phyloP scores from a whole-genome alignment of 2,113 vertebrate genomes.

The Cichladusa arquata region DNA sequence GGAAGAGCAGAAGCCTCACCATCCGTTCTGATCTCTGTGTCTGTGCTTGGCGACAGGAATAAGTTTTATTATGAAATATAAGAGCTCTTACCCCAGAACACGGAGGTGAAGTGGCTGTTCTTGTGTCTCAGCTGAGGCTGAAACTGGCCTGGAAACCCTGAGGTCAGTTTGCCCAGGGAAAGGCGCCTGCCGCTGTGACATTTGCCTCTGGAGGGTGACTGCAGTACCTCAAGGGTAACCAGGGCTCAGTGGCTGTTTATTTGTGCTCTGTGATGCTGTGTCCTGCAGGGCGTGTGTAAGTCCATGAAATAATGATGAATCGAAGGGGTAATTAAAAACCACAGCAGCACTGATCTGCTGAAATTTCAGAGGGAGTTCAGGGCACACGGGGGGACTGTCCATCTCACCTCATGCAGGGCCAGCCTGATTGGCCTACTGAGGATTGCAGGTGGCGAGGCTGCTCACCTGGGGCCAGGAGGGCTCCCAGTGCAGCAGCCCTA shows the following conservation, averaged over 20 bases:
- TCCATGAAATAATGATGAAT: slow-evolving; percentile 95
- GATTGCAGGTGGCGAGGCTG: slow-evolving; percentile 76
- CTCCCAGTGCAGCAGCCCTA: slow-evolving; percentile 83
- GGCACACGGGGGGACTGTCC: slow-evolving; percentile 75
- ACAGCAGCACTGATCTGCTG: slow-evolving; percentile 84
- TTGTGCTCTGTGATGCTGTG: slow-evolving; percentile 50
- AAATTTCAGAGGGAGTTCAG: slow-evolving; percentile 87
- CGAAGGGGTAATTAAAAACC: slow-evolving; percentile 90
- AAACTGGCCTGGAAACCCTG: slow-evolving; percentile 16
- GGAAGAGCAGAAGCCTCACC: background rate
- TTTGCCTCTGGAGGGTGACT: slow-evolving; percentile 36
- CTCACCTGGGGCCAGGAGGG: slow-evolving; percentile 88
- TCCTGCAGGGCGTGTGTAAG: slow-evolving; percentile 86
- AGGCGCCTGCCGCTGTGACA: background rate
- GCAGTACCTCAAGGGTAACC: slow-evolving; percentile 1
- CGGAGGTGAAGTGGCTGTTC: background rate
- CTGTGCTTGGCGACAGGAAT: rapidly evolving
- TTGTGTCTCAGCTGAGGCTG: background rate
- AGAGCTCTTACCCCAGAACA: slow-evolving; percentile 1
- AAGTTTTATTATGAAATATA: background rate
- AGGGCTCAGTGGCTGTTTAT: slow-evolving; percentile 70
- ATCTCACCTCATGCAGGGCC: slow-evolving; percentile 80
- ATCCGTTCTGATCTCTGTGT: background rate
- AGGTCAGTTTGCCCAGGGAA: slow-evolving; percentile 58
- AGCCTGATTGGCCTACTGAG: slow-evolving; percentile 94